Percentiles rank a stretch among this genome's conserved stretches.
Conservation (phyloP, 2,797 vertebrate species). For the Leptodactylus fallax region DNA sequence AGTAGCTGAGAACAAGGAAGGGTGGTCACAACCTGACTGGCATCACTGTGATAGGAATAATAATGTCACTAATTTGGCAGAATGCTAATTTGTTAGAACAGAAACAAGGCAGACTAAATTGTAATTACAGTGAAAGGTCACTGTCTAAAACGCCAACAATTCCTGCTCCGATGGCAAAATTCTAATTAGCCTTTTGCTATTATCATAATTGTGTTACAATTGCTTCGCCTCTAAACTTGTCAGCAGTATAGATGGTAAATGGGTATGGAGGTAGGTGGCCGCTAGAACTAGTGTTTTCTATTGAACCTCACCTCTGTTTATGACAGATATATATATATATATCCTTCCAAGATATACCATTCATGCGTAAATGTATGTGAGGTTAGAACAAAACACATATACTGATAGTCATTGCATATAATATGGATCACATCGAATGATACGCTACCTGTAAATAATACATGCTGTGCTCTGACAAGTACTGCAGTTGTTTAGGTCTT, state of each 20-base stretch:
- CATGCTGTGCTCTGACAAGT: slow-evolving; percentile 98
- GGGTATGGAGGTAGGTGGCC: not conserved
- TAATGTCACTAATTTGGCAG: slow-evolving; percentile 31
- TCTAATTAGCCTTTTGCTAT: slow-evolving; percentile 37
- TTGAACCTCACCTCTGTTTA: not conserved
- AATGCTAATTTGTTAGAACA: slow-evolving; percentile 35
- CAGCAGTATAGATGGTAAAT: not conserved
- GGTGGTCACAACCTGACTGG: not conserved
- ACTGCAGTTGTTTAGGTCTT: slow-evolving; percentile 97
- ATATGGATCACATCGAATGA: not conserved
- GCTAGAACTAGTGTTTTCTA: not conserved
- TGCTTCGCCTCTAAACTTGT: not conserved
- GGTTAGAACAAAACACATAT: not conserved
- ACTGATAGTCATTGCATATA: not conserved
- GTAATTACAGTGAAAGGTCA: slow-evolving; percentile 46
- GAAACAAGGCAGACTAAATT: slow-evolving; percentile 34
- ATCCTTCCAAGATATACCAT: not conserved
- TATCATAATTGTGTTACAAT: slow-evolving; percentile 16
- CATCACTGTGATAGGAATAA: slow-evolving; percentile 25
- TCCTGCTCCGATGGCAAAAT: slow-evolving; percentile 13
- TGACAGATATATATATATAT: not conserved
- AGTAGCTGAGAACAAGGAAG: not conserved
- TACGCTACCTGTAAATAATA: slow-evolving; percentile 96
- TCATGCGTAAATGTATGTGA: not conserved
- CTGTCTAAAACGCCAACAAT: not conserved